These are phyloP conservation scores for Pseudoips prasinana DNA, from an alignment of 2,888 invertebrate genomes.

Conservation along the genomic window DNA sequence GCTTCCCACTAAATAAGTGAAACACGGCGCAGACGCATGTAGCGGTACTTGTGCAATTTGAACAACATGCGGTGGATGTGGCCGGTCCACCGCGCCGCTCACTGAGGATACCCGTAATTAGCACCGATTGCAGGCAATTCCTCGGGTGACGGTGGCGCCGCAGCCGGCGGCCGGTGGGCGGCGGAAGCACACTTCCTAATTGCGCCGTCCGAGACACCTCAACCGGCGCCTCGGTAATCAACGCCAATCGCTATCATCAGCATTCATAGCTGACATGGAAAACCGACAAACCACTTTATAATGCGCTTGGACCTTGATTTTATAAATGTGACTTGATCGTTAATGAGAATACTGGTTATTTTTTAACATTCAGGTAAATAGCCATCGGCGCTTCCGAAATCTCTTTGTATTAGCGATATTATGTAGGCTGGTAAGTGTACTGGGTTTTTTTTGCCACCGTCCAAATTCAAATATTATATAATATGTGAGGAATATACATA, in stretches of 20 bases:
- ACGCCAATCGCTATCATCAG: conserved; percentile 54
- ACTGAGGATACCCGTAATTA: conserved; percentile 65
- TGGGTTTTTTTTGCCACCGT: too few relatives aligned
- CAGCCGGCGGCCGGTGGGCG: conserved; percentile 67
- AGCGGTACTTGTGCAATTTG: conserved; percentile 39
- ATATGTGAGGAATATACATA: too few relatives aligned
- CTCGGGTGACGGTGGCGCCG: conserved; percentile 73
- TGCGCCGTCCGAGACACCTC: conserved; percentile 75
- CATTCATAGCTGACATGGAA: conserved; percentile 35
- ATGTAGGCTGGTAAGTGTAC: too few relatives aligned
- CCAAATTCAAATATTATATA: too few relatives aligned
- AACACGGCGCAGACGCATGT: conserved; percentile 9
- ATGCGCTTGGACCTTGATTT: conserved; percentile 34
- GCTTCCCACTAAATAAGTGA: too few relatives aligned
- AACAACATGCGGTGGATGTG: conserved; percentile 42
- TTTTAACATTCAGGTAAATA: not conserved
- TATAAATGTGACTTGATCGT: conserved; percentile 20
- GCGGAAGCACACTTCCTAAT: conserved; percentile 80
- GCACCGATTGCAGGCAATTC: conserved; percentile 70
- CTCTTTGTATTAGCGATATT: too few relatives aligned
- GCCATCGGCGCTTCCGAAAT: too few relatives aligned
- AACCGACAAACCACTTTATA: conserved; percentile 44
- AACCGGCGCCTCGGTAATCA: conserved; percentile 78
- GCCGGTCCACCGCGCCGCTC: conserved; percentile 28
- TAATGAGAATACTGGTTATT: conserved; percentile 14